Conservation (phyloP, 2,888 invertebrate genomes). For the Chrysomela aeneicollis region DNA sequence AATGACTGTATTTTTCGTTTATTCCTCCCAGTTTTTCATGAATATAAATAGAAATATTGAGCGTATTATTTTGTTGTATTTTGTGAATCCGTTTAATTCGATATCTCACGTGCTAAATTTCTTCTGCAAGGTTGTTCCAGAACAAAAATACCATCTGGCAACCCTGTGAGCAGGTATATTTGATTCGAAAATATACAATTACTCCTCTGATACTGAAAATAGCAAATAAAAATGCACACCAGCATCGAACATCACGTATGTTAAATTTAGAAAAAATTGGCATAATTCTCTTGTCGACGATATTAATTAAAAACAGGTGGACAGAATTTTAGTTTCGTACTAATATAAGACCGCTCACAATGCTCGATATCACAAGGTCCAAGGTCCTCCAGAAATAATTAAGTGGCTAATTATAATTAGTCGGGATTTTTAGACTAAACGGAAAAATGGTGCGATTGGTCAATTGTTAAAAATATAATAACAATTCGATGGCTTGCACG, state of each 20-base stretch:
- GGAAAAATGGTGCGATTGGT: background rate
- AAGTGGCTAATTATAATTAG: constrained; percentile 25
- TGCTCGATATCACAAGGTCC: constrained; percentile 35
- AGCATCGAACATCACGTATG: constrained; percentile 22
- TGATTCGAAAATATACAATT: background rate
- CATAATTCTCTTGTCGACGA: constrained; percentile 32
- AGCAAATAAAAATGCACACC: constrained; percentile 21
- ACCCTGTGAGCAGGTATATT: background rate
- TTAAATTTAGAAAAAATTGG: constrained; percentile 44
- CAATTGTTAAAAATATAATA: no score
- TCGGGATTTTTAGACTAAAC: constrained; percentile 14
- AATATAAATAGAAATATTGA: no score
- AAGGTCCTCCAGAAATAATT: constrained; percentile 37
- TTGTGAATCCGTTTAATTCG: no score
- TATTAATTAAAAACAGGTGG: constrained; percentile 53
- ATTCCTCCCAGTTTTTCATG: no score
- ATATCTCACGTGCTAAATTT: no score
- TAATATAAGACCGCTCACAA: constrained; percentile 30
- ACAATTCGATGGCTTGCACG: no score
- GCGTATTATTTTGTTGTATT: no score
- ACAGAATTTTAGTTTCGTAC: constrained; percentile 28
- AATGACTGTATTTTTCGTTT: no score
- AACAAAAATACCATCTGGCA: no score
- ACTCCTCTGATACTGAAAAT: constrained; percentile 6
- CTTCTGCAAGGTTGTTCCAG: no score